Evolutionary conservation across 2,113 vertebrate species (phyloP).

Genomic region (Azemiops feae): DNA sequence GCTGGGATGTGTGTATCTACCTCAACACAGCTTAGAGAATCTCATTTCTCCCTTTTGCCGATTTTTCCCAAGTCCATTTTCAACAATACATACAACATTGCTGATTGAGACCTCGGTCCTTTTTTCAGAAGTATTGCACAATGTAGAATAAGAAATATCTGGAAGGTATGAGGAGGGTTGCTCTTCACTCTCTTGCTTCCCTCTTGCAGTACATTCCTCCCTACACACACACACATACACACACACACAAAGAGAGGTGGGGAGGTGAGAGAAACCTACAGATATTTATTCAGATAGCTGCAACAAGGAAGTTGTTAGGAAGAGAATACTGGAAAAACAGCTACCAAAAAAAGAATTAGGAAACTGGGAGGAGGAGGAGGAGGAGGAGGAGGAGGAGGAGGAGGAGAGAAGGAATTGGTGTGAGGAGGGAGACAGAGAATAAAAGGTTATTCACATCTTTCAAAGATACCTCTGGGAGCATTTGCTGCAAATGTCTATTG

Average conservation of each 20-base stretch:
- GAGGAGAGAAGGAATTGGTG: neutral
- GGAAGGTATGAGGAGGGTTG: neutral
- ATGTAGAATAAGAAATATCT: neutral
- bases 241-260: neutral
- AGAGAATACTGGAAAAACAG: conserved; percentile 20
- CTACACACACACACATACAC: neutral
- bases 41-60: neutral
- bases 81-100: neutral
- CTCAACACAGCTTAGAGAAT: neutral
- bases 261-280: no score
- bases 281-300: neutral
- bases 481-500: conserved; percentile 57
- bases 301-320: neutral
- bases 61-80: neutral
- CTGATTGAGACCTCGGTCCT: no score
- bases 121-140: neutral
- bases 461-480: conserved; percentile 58
- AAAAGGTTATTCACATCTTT: conserved; percentile 8
- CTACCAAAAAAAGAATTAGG: neutral
- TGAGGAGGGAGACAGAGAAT: neutral
- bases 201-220: neutral
- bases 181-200: neutral
- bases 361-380: neutral
- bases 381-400: neutral
- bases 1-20: neutral